Evolutionary conservation across 2,113 vertebrate species (phyloP).

Genomic region (Felis catus): DNA sequence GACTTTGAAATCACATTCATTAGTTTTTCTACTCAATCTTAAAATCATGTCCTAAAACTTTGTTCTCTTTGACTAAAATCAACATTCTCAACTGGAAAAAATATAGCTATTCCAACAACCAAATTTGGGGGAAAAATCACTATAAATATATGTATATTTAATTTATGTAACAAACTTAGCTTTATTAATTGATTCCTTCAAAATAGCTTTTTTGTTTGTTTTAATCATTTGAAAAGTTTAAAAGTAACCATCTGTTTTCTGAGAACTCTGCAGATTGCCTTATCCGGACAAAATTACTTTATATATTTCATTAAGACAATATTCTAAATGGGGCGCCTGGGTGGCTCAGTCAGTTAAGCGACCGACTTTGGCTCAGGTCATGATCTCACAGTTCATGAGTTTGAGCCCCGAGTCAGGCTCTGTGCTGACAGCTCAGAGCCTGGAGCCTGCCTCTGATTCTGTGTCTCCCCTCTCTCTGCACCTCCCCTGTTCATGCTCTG

Average conservation of each 20-base stretch:
- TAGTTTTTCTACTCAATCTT: conserved; percentile 19
- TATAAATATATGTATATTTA: no score
- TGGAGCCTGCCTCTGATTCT: no score
- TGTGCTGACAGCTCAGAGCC: no score
- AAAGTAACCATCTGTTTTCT: neutral
- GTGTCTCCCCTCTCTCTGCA: no score
- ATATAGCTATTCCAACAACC: neutral
- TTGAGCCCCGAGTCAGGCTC: no score
- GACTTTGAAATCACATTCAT: neutral
- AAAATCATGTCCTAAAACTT: conserved; percentile 1
- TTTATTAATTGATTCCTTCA: no score
- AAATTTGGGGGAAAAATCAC: neutral
- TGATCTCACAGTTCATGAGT: no score
- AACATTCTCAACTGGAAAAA: conserved; percentile 6
- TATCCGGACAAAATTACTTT: neutral
- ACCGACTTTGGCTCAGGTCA: no score
- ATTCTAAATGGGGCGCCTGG: neutral
- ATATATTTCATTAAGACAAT: neutral
- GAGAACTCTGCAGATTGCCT: neutral
- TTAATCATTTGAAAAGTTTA: neutral
- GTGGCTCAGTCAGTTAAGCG: no score
- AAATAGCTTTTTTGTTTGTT: no score
- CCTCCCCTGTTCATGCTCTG: no score
- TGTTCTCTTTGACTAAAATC: neutral
- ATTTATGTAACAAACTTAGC: no score